phyloP scores from a whole-genome alignment of 2,797 vertebrate species.

The Gadopsis marmoratus region DNA sequence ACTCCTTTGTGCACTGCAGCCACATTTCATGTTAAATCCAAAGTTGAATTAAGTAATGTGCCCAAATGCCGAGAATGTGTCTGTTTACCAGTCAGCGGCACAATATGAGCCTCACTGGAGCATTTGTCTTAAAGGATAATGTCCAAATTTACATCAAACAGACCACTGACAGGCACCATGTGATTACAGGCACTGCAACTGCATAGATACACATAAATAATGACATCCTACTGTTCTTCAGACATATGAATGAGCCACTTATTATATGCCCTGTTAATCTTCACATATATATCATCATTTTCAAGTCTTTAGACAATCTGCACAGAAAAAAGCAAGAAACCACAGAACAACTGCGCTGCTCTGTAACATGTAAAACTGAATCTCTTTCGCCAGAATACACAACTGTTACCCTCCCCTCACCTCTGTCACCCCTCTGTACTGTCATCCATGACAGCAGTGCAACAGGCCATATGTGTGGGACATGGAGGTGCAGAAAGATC shows the following conservation, averaged over 20 bases:
- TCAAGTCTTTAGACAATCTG: constrained; percentile 31
- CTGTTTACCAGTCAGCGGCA: constrained; percentile 52
- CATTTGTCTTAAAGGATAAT: constrained; percentile 21
- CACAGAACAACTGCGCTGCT: constrained; percentile 42
- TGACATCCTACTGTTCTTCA: constrained; percentile 23
- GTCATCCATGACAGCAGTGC: constrained; percentile 56
- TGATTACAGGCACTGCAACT: constrained; percentile 35
- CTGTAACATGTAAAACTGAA: constrained; percentile 19
- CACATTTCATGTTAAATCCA: constrained; percentile 45
- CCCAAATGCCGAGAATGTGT: constrained; percentile 60
- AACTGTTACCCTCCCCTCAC: constrained; percentile 27
- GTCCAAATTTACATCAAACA: constrained; percentile 57
- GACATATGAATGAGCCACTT: constrained; percentile 32
- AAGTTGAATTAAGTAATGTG: constrained; percentile 49
- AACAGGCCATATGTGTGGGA: constrained; percentile 68
- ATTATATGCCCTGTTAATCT: constrained; percentile 32
- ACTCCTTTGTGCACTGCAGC: constrained; percentile 17
- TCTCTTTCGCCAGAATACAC: constrained; percentile 28
- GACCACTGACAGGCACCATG: constrained; percentile 33
- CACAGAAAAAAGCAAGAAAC: constrained; percentile 24
- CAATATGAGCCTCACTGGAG: constrained; percentile 41
- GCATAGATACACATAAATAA: constrained; percentile 35
- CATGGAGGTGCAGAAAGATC: constrained; percentile 75
- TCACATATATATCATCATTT: constrained; percentile 22
- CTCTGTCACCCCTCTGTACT: constrained; percentile 23